A percentile compares a stretch with the other conserved stretches of the same genome.
Conservation (phyloP, 2,113 vertebrate genomes). For the Phaethornis superciliosus region DNA sequence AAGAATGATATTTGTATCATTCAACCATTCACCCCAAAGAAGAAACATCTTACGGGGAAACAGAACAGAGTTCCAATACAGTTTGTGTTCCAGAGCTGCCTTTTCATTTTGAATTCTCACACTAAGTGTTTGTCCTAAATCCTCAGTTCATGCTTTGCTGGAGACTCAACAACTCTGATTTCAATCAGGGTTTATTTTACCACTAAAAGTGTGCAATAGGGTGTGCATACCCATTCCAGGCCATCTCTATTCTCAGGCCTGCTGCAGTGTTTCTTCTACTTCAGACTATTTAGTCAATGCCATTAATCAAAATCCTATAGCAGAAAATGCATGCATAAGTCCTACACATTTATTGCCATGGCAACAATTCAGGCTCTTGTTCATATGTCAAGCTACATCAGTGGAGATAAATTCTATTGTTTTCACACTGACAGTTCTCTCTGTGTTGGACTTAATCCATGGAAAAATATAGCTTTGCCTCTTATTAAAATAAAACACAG, state of each 20-base stretch:
- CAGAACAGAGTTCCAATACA: background rate
- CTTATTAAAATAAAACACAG: conserved; percentile 75
- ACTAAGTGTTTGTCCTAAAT: background rate
- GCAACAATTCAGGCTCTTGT: conserved; percentile 99
- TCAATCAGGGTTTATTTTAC: conserved; percentile 16
- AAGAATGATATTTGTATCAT: background rate
- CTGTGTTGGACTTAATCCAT: conserved; percentile 86
- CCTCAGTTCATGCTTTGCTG: conserved; percentile 31
- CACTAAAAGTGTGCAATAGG: conserved; percentile 29
- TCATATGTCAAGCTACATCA: conserved; percentile 99
- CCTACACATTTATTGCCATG: conserved; percentile 98
- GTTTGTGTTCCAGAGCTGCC: background rate
- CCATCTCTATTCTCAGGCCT: conserved; percentile 65
- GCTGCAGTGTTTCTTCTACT: conserved; percentile 72
- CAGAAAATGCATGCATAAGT: conserved; percentile 99
- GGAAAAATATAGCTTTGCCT: conserved; percentile 81
- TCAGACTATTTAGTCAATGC: conserved; percentile 84
- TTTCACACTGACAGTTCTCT: conserved; percentile 88
- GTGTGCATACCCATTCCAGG: conserved; percentile 14
- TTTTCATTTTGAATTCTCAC: conserved; percentile 34
- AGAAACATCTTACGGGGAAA: background rate
- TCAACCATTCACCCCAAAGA: background rate
- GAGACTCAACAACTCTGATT: background rate
- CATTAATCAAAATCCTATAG: conserved; percentile 92
- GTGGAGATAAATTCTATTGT: conserved; percentile 97